Base-by-base conservation (phyloP, 2,797 vertebrate species). In the Antennarius maculatus region DNA sequence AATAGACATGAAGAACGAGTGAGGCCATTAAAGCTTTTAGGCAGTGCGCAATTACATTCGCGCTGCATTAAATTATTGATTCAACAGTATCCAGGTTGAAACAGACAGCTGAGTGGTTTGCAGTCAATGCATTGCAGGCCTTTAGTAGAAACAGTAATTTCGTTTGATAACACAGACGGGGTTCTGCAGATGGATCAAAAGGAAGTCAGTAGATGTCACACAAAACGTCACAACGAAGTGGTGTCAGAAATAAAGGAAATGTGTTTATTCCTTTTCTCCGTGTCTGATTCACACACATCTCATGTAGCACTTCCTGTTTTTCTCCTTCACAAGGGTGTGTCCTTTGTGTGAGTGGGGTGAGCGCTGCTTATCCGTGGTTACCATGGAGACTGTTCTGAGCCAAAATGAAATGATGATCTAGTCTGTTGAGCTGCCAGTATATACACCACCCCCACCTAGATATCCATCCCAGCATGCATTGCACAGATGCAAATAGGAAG, bases 381-480 rank as follows among this genome's bases (percentile, higher is more conserved):
- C 82, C 85, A 93, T 89, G 86, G 86, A 86, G 78, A 91, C 87
- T 82, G 76, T 66, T 74, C 83, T 77, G 59, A 84, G 83, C 79
- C 43, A 7, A 83, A 85, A 86, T 83, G 79, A 86, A 90, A 86
- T 77, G 77, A 88, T 85, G 85, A 77, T 81, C 66, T 78, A 82
- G 85, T 81, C 81, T 84, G 87, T 88, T 91, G 85, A 90, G 84
- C 79, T 83, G 81, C 69, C 71, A 77, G 70, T 69, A 77, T 73
- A 54, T 54, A 77, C 74, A 23, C 81, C 79, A 7, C 85, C 87
- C 87, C 85, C 88, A 88, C 77, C 63, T 66, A 76, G 46, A 67
- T 75, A 72, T 55, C 69, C 42, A 74, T 69, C 79, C 46, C 67
- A 84, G 74, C 84, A 82, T 90, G 82, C 84, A 77, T 57, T 73